Evolutionary conservation across 2,888 invertebrate species (phyloP).

Genomic region (Ennomos erosarius): DNA sequence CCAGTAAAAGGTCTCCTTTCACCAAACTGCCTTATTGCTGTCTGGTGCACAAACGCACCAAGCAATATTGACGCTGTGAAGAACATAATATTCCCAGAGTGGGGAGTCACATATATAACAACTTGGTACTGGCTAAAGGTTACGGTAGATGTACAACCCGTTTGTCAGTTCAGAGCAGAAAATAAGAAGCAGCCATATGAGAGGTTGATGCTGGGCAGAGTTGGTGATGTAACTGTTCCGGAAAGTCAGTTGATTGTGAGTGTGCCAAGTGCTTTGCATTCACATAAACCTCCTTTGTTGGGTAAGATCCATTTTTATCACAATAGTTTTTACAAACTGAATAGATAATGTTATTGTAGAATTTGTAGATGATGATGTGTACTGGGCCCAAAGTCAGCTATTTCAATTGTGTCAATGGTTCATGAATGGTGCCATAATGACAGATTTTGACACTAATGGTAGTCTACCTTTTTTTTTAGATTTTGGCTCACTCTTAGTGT

Average conservation of each 20-base stretch:
- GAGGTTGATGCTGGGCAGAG: constrained; percentile 84
- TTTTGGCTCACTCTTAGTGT: too few species aligned
- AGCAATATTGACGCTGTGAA: constrained; percentile 88
- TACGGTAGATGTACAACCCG: constrained; percentile 87
- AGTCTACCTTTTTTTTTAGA: too few species aligned
- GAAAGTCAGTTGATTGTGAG: constrained; percentile 89
- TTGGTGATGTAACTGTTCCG: constrained; percentile 64
- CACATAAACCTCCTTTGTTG: constrained; percentile 96
- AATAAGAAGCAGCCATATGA: constrained; percentile 96
- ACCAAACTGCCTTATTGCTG: constrained; percentile 88
- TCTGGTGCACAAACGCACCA: constrained; percentile 97
- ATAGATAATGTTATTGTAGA: too few species aligned
- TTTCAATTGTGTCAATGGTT: too few species aligned
- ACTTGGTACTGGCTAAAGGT: constrained; percentile 97
- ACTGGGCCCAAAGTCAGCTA: too few species aligned
- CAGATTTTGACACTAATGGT: too few species aligned
- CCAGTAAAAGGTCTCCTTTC: constrained; percentile 88
- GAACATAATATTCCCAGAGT: constrained; percentile 90
- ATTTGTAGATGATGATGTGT: too few species aligned
- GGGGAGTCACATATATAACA: constrained; percentile 89
- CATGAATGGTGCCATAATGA: too few species aligned
- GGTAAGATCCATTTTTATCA: constrained; percentile 70
- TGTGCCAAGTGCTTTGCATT: constrained; percentile 96
- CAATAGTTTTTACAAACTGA: too few species aligned
- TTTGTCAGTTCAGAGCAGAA: constrained; percentile 88